Conservation (phyloP, 2,113 vertebrate genomes). For the Tor tambroides region DNA sequence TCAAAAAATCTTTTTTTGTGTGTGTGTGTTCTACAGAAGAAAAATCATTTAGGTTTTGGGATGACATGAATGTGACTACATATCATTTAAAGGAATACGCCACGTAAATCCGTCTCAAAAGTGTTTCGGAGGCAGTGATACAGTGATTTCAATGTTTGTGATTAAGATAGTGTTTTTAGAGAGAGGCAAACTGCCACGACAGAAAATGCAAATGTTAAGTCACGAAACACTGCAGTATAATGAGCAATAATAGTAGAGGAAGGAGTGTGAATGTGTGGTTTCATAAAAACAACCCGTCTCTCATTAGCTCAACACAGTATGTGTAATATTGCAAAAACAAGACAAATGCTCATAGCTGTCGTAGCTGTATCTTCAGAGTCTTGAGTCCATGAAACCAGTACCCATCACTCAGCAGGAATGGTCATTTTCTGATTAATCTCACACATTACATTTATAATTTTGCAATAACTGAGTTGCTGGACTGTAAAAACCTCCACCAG, state of each 20-base stretch:
- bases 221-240: neutral
- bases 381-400: neutral
- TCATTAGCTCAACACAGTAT: neutral
- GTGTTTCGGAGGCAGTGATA: too few relatives aligned
- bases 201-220: constrained; percentile 21
- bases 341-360: too few relatives aligned
- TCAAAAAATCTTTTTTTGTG: neutral
- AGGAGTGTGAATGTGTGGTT: neutral
- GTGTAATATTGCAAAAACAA: too few relatives aligned
- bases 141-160: too few relatives aligned
- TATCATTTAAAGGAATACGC: too few relatives aligned
- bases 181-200: neutral
- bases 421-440: neutral
- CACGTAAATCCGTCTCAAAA: too few relatives aligned
- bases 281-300: neutral
- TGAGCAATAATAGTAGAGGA: constrained; percentile 13
- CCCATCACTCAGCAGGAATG: neutral
- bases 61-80: neutral
- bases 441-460: neutral
- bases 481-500: neutral
- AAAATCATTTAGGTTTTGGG: neutral
- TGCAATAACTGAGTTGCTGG: neutral
- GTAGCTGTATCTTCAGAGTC: too few relatives aligned
- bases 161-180: neutral
- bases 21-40: too few relatives aligned